These are phyloP conservation scores for Propsilocerus akamusi DNA, from an alignment of 1,140 invertebrate species.

Conservation along the genomic window DNA sequence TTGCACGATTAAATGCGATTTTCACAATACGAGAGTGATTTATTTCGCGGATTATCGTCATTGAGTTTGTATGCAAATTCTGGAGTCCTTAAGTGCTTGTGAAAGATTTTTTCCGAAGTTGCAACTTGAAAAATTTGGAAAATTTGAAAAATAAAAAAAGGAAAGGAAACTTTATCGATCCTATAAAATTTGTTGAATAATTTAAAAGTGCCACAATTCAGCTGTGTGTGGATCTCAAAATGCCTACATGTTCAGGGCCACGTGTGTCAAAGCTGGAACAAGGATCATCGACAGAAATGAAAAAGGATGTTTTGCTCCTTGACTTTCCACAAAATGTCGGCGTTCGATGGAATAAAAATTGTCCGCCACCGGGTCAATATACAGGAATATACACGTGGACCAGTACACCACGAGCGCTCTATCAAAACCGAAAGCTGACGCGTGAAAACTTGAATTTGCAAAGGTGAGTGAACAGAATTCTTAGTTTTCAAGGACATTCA, in stretches of 20 bases:
- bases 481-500: neutral
- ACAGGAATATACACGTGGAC: neutral
- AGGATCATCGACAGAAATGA: neutral
- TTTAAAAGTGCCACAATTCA: too few relatives aligned
- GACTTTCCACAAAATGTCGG: neutral
- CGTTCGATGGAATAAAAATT: conserved; percentile 3
- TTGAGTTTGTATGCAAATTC: too few relatives aligned
- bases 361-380: neutral
- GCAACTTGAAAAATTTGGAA: too few relatives aligned
- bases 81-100: too few relatives aligned
- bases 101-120: too few relatives aligned
- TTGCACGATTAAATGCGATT: too few relatives aligned
- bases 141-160: too few relatives aligned
- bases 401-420: neutral
- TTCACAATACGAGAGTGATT: too few relatives aligned
- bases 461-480: too few relatives aligned
- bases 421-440: neutral
- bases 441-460: neutral
- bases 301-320: neutral
- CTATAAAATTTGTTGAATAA: too few relatives aligned
- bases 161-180: too few relatives aligned
- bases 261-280: neutral
- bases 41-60: too few relatives aligned
- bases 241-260: neutral
- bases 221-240: neutral